phyloP scores from a whole-genome alignment of 2,113 vertebrate genomes.

The Chelonoidis abingdonii region DNA sequence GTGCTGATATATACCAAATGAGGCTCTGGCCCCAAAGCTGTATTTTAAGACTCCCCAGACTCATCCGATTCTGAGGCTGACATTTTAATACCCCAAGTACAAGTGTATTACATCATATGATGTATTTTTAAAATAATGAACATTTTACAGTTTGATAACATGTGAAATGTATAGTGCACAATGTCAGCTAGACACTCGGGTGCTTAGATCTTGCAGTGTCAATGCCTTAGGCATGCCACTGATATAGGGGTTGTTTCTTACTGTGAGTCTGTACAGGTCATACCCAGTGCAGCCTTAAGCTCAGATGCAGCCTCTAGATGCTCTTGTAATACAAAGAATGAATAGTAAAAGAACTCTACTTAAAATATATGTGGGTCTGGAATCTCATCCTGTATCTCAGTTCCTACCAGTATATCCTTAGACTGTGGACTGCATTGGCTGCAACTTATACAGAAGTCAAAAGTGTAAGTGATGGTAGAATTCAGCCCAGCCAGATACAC shows the following conservation, averaged over 20 bases:
- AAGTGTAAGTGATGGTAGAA: neutral
- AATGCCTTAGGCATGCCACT: neutral
- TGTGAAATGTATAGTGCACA: neutral
- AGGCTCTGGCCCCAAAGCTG: neutral
- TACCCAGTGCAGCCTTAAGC: neutral
- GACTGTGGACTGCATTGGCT: neutral
- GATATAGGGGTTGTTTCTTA: neutral
- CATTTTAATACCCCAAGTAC: neutral
- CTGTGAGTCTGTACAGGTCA: neutral
- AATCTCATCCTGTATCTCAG: neutral
- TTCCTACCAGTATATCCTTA: neutral
- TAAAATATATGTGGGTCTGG: neutral
- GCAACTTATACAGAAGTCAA: neutral
- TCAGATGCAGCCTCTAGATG: neutral
- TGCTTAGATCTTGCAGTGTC: neutral
- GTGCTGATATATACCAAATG: neutral
- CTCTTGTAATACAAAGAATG: neutral
- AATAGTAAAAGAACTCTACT: neutral
- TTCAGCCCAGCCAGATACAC: neutral
- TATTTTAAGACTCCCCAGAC: neutral
- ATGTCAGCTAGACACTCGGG: neutral
- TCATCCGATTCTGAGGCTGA: neutral
- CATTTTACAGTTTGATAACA: neutral
- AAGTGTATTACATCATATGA: neutral
- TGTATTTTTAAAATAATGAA: neutral